A percentile compares a stretch with the other conserved stretches of the same genome.
Evolutionary conservation across 2,113 vertebrate genomes (phyloP).

Genomic region (Zosterops hypoxanthus): DNA sequence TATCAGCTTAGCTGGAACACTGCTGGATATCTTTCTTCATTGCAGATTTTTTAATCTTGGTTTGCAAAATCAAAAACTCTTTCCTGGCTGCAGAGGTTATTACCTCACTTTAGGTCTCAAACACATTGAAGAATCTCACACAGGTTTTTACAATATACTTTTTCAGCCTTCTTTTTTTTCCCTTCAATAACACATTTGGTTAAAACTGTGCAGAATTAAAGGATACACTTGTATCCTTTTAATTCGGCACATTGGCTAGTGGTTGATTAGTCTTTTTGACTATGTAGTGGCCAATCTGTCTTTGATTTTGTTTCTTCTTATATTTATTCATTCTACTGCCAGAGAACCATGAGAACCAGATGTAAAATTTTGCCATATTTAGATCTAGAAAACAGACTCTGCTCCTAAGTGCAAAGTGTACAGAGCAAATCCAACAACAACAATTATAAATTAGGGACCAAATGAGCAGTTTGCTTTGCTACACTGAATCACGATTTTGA

Average conservation of each 20-base stretch:
- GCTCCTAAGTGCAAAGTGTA: neutral
- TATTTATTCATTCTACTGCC: neutral
- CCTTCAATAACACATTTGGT: neutral
- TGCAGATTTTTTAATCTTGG: slow-evolving; percentile 15
- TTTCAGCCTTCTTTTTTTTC: neutral
- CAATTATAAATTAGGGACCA: neutral
- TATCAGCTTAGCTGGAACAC: neutral
- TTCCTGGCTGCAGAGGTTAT: slow-evolving; percentile 1
- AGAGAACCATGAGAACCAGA: neutral
- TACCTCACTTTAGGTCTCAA: neutral
- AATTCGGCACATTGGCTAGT: neutral
- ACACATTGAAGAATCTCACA: neutral
- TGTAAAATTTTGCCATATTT: neutral
- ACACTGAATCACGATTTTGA: neutral
- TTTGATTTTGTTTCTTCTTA: neutral
- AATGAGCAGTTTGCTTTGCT: neutral
- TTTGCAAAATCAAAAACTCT: slow-evolving; percentile 3
- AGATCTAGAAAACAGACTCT: neutral
- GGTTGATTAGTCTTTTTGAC: neutral
- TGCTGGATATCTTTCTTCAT: neutral
- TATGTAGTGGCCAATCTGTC: neutral
- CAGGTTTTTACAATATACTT: neutral
- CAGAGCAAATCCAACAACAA: neutral
- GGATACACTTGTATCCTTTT: neutral
- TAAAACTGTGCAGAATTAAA: no score